A percentile compares a stretch with the other conserved stretches of the same genome.
phyloP scores from a whole-genome alignment of 2,888 invertebrate genomes.

The Coelinius sp. region DNA sequence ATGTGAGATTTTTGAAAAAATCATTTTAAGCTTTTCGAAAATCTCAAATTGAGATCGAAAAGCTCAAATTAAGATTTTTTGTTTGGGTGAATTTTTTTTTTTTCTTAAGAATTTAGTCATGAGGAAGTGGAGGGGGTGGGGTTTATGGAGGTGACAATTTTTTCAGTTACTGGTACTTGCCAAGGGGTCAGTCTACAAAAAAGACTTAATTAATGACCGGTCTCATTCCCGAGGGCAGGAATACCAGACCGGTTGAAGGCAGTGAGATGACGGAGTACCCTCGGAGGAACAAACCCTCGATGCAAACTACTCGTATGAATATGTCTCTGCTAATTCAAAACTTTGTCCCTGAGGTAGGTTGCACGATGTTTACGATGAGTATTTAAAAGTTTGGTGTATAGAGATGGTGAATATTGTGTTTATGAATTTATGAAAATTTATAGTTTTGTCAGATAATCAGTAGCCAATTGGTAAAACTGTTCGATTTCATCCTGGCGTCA shows the following conservation, averaged over 20 bases:
- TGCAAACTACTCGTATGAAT: constrained; percentile 71
- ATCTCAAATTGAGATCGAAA: no score
- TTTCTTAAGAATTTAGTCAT: background rate
- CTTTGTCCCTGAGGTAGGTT: constrained; percentile 68
- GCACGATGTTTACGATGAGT: constrained; percentile 52
- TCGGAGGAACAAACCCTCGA: constrained; percentile 71
- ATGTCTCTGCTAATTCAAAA: constrained; percentile 72
- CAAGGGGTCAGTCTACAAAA: constrained; percentile 68
- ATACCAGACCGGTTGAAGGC: constrained; percentile 54
- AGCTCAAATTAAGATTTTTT: no score
- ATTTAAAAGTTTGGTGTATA: constrained; percentile 65
- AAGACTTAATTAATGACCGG: constrained; percentile 65
- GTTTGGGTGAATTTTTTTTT: no score
- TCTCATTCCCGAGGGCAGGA: constrained; percentile 61
- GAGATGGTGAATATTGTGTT: no score
- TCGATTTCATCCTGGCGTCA: no score
- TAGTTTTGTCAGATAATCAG: no score
- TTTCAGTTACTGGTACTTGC: constrained; percentile 60
- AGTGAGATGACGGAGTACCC: constrained; percentile 71
- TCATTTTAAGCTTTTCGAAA: no score
- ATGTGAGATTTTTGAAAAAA: no score
- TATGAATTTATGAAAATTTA: no score
- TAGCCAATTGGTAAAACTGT: no score
- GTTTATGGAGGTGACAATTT: background rate
- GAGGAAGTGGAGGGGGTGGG: background rate